phyloP scores from a whole-genome alignment of 2,888 invertebrate genomes.

The Epirrita christyi region DNA sequence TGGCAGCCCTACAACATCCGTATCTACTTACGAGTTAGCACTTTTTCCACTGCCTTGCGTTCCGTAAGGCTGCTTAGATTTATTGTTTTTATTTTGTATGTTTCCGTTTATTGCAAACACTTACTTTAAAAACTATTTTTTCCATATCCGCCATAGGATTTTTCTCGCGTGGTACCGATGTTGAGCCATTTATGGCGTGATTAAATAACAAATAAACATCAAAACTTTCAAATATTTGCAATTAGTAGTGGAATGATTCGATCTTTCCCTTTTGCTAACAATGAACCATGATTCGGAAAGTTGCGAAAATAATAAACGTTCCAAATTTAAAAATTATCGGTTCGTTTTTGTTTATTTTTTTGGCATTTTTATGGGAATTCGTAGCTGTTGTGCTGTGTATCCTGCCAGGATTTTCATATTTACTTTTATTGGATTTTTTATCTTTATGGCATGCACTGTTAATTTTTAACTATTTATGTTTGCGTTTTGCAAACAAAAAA shows the following conservation, averaged over 20 bases:
- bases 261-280: background rate
- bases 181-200: no score
- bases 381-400: constrained; percentile 10
- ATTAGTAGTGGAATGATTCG: no score
- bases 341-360: constrained; percentile 12
- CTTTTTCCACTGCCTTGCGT: constrained; percentile 53
- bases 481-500: no score
- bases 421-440: no score
- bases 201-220: no score
- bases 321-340: constrained; percentile 22
- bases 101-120: constrained; percentile 30
- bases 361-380: constrained; percentile 2
- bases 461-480: no score
- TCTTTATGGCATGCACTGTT: no score
- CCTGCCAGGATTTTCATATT: background rate
- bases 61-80: constrained; percentile 44
- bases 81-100: constrained; percentile 45
- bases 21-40: constrained; percentile 53
- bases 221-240: no score
- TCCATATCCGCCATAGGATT: background rate
- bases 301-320: constrained; percentile 13
- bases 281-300: constrained; percentile 14
- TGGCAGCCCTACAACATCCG: constrained; percentile 48
- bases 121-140: constrained; percentile 19
- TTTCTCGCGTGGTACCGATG: no score